Evolutionary conservation across 2,888 invertebrate species (phyloP), one percentile per base, ranked within the genome.

Genomic region (Drosophila mayaguana): DNA sequence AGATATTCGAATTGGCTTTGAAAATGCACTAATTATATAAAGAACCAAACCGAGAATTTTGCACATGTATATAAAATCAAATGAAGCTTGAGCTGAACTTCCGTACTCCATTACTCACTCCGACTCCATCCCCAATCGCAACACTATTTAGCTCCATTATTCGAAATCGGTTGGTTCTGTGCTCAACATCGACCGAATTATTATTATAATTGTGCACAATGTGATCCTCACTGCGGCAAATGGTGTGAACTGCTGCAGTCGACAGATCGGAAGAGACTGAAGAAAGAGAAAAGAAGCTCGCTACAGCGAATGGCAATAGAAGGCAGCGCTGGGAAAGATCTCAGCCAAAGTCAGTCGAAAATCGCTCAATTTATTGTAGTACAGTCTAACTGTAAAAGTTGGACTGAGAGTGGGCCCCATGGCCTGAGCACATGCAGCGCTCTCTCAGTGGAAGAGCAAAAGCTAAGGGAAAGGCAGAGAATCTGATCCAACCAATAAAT

Each of bases 131-230:
- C 45, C 70, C 73, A 45, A 84, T 54, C 18, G 75, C 60, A 20
- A 86, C 74, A 72, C 71, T 88, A 38, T 62, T 74, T 0, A 86
- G 61, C 66, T 86, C 86, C 86, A 89, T 85, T 25, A 45, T 67
- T 32, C 42, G 22, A 42, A 20, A 9, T 42, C 22, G n/a, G 32
- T n/a, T 38, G 12, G 40, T 3, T 46, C 64, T 61, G 61, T 70
- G 63, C 28, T 28, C 28, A 14, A 45, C 56, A 64, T 69, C 71
- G 67, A 69, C 53, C 69, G 69, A 69, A 45, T 36, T 57, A 75
- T 36, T 57, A 75, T 60, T 16, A 48, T 32, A 63, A n/a, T 20
- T 20, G 34, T 42, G 25, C 12, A 61, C 48, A 59, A 55, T 51
- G 11, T 34, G 38, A 55, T 74, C 68, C 63, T 59, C 59, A 40